phyloP scores from a whole-genome alignment of 2,113 vertebrate species.

The Lynx canadensis region DNA sequence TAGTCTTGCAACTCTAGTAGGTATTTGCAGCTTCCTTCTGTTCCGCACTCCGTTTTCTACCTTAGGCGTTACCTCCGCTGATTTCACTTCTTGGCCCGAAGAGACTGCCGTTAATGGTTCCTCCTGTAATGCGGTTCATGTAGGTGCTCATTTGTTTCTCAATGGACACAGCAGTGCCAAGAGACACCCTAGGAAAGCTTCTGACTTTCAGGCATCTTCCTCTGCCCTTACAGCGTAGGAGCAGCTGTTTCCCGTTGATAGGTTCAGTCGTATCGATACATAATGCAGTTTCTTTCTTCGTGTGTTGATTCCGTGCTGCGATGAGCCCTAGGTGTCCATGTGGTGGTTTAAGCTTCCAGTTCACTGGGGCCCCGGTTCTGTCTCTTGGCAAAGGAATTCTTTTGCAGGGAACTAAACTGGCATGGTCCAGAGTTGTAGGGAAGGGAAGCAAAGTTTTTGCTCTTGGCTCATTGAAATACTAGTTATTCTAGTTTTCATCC shows the following conservation, averaged over 20 bases:
- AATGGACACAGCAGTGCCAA: neutral
- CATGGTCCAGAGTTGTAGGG: neutral
- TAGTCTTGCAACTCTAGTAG: neutral
- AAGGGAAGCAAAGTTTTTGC: neutral
- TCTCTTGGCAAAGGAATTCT: neutral
- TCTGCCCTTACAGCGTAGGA: neutral
- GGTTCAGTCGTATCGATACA: neutral
- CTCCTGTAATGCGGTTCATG: neutral
- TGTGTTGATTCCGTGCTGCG: neutral
- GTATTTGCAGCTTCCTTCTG: neutral
- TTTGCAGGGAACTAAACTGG: neutral
- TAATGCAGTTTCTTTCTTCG: neutral
- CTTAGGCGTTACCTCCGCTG: neutral
- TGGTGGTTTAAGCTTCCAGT: neutral
- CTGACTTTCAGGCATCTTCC: neutral
- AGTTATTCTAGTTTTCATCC: neutral
- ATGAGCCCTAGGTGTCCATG: neutral
- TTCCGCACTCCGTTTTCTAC: neutral
- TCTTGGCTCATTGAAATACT: neutral
- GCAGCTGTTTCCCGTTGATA: neutral
- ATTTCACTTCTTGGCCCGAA: neutral
- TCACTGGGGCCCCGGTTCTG: neutral
- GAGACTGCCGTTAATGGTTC: neutral
- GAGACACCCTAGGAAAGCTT: neutral
- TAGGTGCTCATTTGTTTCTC: conserved; percentile 9